Percentiles rank a stretch among this genome's conserved stretches.
These are phyloP conservation scores for Datnioides undecimradiatus DNA, from an alignment of 2,113 vertebrate species.

Conservation along the genomic window DNA sequence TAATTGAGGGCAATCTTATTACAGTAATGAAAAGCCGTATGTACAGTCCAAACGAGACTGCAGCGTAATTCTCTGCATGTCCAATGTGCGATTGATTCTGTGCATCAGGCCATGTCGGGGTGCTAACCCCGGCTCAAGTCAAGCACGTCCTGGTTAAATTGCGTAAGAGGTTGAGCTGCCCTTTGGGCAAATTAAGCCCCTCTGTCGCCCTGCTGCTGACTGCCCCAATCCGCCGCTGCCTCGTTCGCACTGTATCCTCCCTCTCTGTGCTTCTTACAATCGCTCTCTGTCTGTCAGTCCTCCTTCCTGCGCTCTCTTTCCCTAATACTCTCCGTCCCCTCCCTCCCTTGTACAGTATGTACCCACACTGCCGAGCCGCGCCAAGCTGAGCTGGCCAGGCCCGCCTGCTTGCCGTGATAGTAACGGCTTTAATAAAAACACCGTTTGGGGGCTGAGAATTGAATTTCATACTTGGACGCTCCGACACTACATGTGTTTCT, in stretches of 20 bases:
- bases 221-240: conserved; percentile 63
- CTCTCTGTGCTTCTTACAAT: conserved; percentile 41
- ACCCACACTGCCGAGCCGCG: conserved; percentile 68
- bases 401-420: conserved; percentile 81
- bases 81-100: conserved; percentile 72
- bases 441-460: conserved; percentile 83
- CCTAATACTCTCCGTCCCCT: conserved; percentile 36
- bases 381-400: conserved; percentile 70
- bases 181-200: conserved; percentile 76
- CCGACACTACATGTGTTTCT: conserved; percentile 84
- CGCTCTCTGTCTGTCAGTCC: conserved; percentile 21
- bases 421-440: conserved; percentile 84
- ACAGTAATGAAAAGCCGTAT: conserved; percentile 42
- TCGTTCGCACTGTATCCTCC: conserved; percentile 48
- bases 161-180: conserved; percentile 75
- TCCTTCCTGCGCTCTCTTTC: conserved; percentile 24
- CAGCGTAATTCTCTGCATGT: conserved; percentile 43
- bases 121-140: conserved; percentile 69
- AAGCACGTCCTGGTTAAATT: conserved; percentile 77
- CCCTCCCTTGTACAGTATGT: conserved; percentile 69
- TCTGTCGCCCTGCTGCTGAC: conserved; percentile 66
- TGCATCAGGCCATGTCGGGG: conserved; percentile 43
- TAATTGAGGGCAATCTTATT: conserved; percentile 35
- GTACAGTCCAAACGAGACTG: conserved; percentile 49
- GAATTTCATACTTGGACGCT: conserved; percentile 86